phyloP scores from a whole-genome alignment of 2,797 vertebrate species.

The Sebastes kiyomatsui region DNA sequence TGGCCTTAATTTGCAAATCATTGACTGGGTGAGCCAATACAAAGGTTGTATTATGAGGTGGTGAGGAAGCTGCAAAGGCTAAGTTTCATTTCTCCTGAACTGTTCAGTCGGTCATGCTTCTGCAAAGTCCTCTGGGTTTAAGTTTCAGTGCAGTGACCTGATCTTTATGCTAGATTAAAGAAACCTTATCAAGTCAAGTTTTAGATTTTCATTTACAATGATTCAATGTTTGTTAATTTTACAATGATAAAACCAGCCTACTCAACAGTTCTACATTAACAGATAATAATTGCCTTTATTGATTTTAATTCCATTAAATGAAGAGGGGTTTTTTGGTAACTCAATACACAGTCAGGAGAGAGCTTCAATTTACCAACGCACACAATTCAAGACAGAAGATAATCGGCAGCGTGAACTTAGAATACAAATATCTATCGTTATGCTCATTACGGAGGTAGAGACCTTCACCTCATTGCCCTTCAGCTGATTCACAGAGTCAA shows the following conservation, averaged over 20 bases:
- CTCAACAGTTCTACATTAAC: not conserved
- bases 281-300: not conserved
- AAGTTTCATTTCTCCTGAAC: constrained; percentile 27
- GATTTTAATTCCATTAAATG: not conserved
- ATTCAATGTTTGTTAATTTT: not conserved
- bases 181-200: not conserved
- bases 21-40: not conserved
- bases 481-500: not conserved
- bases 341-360: not conserved
- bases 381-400: not conserved
- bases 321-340: not conserved
- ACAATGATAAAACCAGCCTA: not conserved
- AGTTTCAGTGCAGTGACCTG: not conserved
- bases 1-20: not conserved
- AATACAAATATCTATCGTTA: not conserved
- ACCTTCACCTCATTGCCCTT: not conserved
- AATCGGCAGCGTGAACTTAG: not conserved
- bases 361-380: not conserved
- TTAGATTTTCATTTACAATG: not conserved
- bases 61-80: not conserved
- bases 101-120: not conserved
- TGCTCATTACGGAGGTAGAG: not conserved
- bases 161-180: not conserved
- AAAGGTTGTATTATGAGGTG: not conserved
- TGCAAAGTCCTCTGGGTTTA: not conserved